Conservation (phyloP, 2,888 invertebrate genomes). For the Bedellia somnulentella region DNA sequence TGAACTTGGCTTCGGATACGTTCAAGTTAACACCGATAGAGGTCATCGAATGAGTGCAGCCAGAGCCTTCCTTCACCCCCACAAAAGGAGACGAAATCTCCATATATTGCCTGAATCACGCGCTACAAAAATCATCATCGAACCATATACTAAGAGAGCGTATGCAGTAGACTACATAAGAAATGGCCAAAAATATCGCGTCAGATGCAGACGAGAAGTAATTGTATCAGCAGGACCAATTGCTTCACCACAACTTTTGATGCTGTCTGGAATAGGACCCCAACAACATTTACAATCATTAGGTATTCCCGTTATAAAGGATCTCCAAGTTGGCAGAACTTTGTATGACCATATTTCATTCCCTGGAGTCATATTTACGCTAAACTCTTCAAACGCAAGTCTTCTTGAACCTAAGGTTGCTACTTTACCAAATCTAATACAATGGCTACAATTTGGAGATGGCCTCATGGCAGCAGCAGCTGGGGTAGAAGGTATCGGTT, state of each 20-base stretch:
- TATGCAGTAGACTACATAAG: slow-evolving; percentile 70
- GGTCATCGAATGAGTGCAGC: slow-evolving; percentile 70
- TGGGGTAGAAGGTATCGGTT: slow-evolving; percentile 67
- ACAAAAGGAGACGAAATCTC: slow-evolving; percentile 65
- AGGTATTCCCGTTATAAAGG: slow-evolving; percentile 62
- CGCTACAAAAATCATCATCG: slow-evolving; percentile 39
- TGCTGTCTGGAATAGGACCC: slow-evolving; percentile 78
- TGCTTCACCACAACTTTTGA: slow-evolving; percentile 87
- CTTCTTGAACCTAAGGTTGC: slow-evolving; percentile 40
- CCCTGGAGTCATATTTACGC: slow-evolving; percentile 46
- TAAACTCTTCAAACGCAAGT: slow-evolving; percentile 42
- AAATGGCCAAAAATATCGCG: slow-evolving; percentile 45
- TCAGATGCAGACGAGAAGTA: slow-evolving; percentile 75
- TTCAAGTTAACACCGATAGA: slow-evolving; percentile 52
- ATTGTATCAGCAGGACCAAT: slow-evolving; percentile 86
- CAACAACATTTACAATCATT: slow-evolving; percentile 56
- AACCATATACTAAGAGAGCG: slow-evolving; percentile 63
- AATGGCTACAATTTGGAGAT: slow-evolving; percentile 49
- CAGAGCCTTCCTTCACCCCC: slow-evolving; percentile 66
- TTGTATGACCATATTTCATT: slow-evolving; percentile 65
- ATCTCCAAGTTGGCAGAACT: slow-evolving; percentile 68
- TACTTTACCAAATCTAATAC: slow-evolving; percentile 34
- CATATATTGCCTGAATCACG: slow-evolving; percentile 40
- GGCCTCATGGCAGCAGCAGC: slow-evolving; percentile 65
- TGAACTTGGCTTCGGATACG: slow-evolving; percentile 62